Evolutionary conservation across 1,140 invertebrate species (phyloP).

Genomic region (Cydia strobilella): DNA sequence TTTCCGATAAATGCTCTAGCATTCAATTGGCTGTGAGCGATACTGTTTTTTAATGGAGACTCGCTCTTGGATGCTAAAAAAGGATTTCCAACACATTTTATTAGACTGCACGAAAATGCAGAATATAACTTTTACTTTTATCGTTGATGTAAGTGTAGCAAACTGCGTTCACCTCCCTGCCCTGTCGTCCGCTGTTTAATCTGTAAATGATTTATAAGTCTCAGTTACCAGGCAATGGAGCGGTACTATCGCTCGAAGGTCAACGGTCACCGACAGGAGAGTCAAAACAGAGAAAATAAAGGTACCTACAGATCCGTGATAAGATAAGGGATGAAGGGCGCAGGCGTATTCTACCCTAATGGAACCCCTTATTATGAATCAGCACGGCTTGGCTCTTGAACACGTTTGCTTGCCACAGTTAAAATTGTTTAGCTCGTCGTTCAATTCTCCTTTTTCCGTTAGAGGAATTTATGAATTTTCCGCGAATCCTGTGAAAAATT

Average conservation of each 20-base stretch:
- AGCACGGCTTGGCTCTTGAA: constrained; percentile 62
- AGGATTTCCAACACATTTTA: not conserved
- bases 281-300: constrained; percentile 21
- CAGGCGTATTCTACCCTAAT: constrained; percentile 36
- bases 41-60: not conserved
- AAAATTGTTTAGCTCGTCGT: constrained; percentile 48
- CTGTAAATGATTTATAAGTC: constrained; percentile 36
- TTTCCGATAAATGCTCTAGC: constrained; percentile 9
- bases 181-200: not conserved
- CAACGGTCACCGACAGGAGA: constrained; percentile 10
- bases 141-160: not conserved
- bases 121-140: not conserved
- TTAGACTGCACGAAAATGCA: not conserved
- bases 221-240: constrained; percentile 2
- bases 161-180: not conserved
- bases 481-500: constrained; percentile 27
- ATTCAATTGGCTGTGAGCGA: not conserved
- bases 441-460: constrained; percentile 37
- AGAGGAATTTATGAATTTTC: constrained; percentile 31
- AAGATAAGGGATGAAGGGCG: constrained; percentile 44
- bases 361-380: constrained; percentile 62
- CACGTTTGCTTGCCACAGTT: constrained; percentile 58
- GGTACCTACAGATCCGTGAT: constrained; percentile 34
- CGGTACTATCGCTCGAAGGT: constrained; percentile 10
- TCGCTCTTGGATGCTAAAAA: not conserved